Conservation (phyloP, 1,140 invertebrate species). For the Papilio dardanus region DNA sequence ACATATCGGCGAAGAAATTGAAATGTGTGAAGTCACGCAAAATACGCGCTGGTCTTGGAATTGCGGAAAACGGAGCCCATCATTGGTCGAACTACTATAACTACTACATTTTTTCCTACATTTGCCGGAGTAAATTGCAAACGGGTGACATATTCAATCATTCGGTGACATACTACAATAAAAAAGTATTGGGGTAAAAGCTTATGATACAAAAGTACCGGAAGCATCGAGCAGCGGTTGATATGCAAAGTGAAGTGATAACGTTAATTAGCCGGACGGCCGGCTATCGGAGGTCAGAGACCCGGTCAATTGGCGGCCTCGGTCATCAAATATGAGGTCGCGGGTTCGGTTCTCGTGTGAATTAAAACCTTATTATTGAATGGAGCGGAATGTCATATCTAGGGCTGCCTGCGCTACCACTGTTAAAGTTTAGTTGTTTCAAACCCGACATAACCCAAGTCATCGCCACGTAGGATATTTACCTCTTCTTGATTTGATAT, state of each 20-base stretch:
- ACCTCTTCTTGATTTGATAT: no score
- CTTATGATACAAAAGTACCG: neutral
- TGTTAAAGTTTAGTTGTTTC: no score
- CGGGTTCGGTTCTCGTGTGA: slow-evolving; percentile 16
- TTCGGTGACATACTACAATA: neutral
- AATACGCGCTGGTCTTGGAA: no score
- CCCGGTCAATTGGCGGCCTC: slow-evolving; percentile 18
- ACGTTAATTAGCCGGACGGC: neutral
- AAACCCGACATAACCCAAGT: no score
- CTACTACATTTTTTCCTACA: no score
- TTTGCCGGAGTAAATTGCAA: neutral
- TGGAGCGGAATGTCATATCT: neutral
- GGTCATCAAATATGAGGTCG: slow-evolving; percentile 17
- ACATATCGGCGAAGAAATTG: no score
- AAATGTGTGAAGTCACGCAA: no score
- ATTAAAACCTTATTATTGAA: slow-evolving; percentile 4
- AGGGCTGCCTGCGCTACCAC: no score
- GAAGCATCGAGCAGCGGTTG: neutral
- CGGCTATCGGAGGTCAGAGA: slow-evolving; percentile 10
- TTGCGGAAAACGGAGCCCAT: no score
- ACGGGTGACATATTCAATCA: neutral
- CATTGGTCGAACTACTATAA: no score
- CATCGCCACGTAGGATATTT: no score
- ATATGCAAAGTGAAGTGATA: slow-evolving; percentile 12
- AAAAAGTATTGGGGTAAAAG: neutral